Percentiles rank a stretch among this genome's conserved stretches.
These are phyloP conservation scores for Discoglossus pictus DNA, from an alignment of 2,797 vertebrate species.

Conservation along the genomic window DNA sequence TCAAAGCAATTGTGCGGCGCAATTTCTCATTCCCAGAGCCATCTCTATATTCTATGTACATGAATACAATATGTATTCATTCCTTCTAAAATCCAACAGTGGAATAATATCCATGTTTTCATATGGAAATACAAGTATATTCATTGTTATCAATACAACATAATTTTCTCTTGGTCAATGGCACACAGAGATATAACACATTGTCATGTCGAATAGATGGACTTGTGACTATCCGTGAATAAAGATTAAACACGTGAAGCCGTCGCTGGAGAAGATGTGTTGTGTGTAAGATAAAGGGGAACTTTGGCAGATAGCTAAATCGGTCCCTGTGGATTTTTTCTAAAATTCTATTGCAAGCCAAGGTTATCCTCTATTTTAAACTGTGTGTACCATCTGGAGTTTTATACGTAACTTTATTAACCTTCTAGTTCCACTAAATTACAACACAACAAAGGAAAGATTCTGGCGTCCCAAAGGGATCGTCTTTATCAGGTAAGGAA, in stretches of 20 bases:
- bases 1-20: slow-evolving; percentile 23
- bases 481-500: neutral
- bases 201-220: slow-evolving; percentile 14
- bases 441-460: slow-evolving; percentile 1
- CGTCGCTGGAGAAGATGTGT: slow-evolving; percentile 5
- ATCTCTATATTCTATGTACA: neutral
- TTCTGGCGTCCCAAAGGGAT: neutral
- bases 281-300: slow-evolving; percentile 32
- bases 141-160: neutral
- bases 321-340: slow-evolving; percentile 3
- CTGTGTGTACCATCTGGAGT: slow-evolving; percentile 18
- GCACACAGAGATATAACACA: slow-evolving; percentile 15
- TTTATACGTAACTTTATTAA: slow-evolving; percentile 12
- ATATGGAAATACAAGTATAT: slow-evolving; percentile 21
- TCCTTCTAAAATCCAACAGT: slow-evolving; percentile 8
- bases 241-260: neutral
- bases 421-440: slow-evolving; percentile 35
- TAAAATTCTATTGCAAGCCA: slow-evolving; percentile 14
- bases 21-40: neutral
- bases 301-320: slow-evolving; percentile 10
- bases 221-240: neutral
- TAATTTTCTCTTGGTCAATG: slow-evolving; percentile 19
- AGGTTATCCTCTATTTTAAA: slow-evolving; percentile 24
- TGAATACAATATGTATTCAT: slow-evolving; percentile 31
- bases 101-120: slow-evolving; percentile 23